Evolutionary conservation across 2,113 vertebrate species (phyloP), one percentile per base, ranked within the genome.

Genomic region (Uria aalge): DNA sequence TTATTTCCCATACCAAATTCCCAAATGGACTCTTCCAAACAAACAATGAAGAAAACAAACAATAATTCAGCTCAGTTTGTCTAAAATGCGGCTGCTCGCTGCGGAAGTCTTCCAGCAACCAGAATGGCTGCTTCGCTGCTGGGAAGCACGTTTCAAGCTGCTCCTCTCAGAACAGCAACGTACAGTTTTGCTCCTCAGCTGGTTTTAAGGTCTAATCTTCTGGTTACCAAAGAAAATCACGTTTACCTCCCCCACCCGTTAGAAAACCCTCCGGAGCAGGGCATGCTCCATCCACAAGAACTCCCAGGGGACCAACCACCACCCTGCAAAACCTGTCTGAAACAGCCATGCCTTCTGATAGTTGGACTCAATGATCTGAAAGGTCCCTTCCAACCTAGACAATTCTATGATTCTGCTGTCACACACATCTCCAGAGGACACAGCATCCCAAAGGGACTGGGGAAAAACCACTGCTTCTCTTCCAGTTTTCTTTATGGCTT

Each of bases 281-380:
- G 19, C n/a, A 56, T 1, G 0, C 11, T 50, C 15, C 55, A 30
- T 22, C 30, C 12, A 0, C n/a, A 38, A 9, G 36, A 5, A 0
- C 36, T 67, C 24, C 45, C 1, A 0, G 27, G 23, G 15, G 20
- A 48, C 8, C 19, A 29, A 34, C 5, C 17, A 5, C 12, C 38
- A 66, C 21, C 36, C 41, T 24, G 21, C 36, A 56, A n/a, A 88
- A 41, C 26, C 40, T 4, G 5, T 9, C 12, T 10, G 45, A 8
- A 27, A 43, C 9, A 57, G 36, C 38, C 12, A 0, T 34, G n/a
- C 45, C 72, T 74, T 64, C 22, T n/a, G 34, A 59, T 23, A 22
- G 57, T 59, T 15, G 57, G 57, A 22, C 22, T 59, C 21, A 59
- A 24, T 23, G 22, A 59, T 24, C 34, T 59, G 57, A 23, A 59